phyloP scores from a whole-genome alignment of 2,888 invertebrate genomes.

The Microctonus aethiopoides region DNA sequence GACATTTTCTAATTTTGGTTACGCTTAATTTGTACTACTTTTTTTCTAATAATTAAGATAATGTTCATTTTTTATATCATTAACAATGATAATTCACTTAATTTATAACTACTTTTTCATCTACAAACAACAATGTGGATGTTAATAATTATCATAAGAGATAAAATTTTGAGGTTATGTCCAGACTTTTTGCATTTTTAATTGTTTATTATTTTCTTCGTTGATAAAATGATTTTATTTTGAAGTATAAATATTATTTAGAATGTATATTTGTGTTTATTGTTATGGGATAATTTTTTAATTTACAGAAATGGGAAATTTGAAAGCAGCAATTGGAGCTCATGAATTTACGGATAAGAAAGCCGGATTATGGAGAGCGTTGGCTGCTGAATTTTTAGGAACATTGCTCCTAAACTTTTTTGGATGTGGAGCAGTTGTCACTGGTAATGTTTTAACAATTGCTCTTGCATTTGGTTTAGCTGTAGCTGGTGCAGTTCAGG shows the following conservation, averaged over 20 bases:
- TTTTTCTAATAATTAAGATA: background rate
- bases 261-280: background rate
- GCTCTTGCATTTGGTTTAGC: conserved; percentile 87
- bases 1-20: background rate
- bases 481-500: conserved; percentile 86
- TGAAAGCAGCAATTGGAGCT: conserved; percentile 76
- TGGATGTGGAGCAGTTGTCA: conserved; percentile 81
- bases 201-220: too few species aligned
- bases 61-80: too few species aligned
- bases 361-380: conserved; percentile 80
- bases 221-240: background rate
- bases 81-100: too few species aligned
- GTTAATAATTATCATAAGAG: too few species aligned
- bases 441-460: conserved; percentile 76
- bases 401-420: conserved; percentile 89
- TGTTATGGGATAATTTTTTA: background rate
- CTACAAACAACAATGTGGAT: too few species aligned
- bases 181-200: too few species aligned
- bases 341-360: conserved; percentile 79
- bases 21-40: background rate
- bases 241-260: background rate
- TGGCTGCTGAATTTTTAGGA: conserved; percentile 89
- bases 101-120: too few species aligned
- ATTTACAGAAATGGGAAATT: conserved; percentile 70
- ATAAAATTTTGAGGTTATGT: too few species aligned